phyloP scores from a whole-genome alignment of 2,113 vertebrate species.

The Rafetus swinhoei region DNA sequence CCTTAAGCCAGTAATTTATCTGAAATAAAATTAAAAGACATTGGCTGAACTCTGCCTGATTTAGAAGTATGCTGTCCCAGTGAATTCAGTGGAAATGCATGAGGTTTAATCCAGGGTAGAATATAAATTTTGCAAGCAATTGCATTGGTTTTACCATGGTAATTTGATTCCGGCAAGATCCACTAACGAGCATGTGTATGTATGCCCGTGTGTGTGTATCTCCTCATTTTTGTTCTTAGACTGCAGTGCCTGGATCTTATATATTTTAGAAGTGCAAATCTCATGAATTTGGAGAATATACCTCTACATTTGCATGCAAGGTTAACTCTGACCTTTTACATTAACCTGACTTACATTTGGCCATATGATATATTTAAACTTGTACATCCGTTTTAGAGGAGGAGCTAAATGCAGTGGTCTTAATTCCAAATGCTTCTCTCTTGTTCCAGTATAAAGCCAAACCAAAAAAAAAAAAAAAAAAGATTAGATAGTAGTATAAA shows the following conservation, averaged over 20 bases:
- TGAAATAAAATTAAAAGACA: constrained; percentile 45
- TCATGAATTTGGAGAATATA: constrained; percentile 21
- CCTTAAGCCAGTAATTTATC: background rate
- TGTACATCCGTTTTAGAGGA: background rate
- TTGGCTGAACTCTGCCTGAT: background rate
- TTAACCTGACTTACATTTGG: constrained; percentile 46
- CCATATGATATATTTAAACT: constrained; percentile 35
- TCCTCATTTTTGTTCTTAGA: constrained; percentile 27
- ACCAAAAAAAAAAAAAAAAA: constrained; percentile 6
- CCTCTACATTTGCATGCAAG: constrained; percentile 3
- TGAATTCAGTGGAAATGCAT: background rate
- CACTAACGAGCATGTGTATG: background rate
- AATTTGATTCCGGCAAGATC: constrained; percentile 41
- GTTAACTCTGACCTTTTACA: constrained; percentile 46
- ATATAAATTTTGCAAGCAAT: background rate
- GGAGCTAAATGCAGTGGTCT: constrained; percentile 1
- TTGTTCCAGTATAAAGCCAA: constrained; percentile 51
- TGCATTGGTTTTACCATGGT: constrained; percentile 42
- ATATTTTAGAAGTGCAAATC: constrained; percentile 39
- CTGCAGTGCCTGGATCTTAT: constrained; percentile 27
- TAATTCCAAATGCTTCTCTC: constrained; percentile 12
- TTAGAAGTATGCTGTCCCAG: background rate
- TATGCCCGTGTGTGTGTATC: background rate
- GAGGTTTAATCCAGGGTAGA: background rate
- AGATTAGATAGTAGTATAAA: constrained; percentile 27